Evolutionary conservation across 2,888 invertebrate genomes (phyloP).

Genomic region (Desoria tigrina): DNA sequence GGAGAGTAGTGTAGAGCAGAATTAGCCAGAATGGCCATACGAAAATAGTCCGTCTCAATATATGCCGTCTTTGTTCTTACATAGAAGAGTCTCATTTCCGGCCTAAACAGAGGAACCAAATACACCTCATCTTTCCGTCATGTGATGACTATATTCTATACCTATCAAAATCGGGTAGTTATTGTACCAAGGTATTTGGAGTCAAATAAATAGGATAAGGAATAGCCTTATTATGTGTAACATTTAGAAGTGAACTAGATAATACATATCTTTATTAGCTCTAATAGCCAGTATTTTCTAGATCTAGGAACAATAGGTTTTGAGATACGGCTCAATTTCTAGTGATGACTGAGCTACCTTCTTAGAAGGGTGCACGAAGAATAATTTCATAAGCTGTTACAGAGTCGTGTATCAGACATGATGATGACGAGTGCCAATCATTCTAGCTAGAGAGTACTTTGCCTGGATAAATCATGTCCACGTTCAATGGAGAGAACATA

Average conservation of each 20-base stretch:
- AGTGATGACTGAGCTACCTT: constrained; percentile 12
- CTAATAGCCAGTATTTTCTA: no score
- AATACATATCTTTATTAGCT: no score
- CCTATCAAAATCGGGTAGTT: constrained; percentile 4
- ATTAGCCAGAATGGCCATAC: constrained; percentile 3
- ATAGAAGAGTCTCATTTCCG: constrained; percentile 21
- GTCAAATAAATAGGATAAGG: not conserved
- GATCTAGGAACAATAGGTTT: not conserved
- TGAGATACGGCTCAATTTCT: constrained; percentile 9
- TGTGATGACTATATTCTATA: constrained; percentile 32
- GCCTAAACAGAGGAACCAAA: constrained; percentile 34
- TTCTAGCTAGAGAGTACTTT: not conserved
- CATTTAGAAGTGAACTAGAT: no score
- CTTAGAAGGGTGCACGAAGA: constrained; percentile 10
- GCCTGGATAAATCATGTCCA: not conserved
- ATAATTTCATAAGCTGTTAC: not conserved
- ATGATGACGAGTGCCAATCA: constrained; percentile 5
- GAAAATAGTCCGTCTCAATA: constrained; percentile 8
- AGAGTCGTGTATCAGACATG: not conserved
- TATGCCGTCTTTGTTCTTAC: not conserved
- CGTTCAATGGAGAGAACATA: not conserved
- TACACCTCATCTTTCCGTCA: constrained; percentile 34
- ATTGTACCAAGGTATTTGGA: constrained; percentile 1
- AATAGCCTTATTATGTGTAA: no score
- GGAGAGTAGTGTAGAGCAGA: not conserved